Conservation (phyloP, 1,140 invertebrate species). For the Drosophila bocqueti region DNA sequence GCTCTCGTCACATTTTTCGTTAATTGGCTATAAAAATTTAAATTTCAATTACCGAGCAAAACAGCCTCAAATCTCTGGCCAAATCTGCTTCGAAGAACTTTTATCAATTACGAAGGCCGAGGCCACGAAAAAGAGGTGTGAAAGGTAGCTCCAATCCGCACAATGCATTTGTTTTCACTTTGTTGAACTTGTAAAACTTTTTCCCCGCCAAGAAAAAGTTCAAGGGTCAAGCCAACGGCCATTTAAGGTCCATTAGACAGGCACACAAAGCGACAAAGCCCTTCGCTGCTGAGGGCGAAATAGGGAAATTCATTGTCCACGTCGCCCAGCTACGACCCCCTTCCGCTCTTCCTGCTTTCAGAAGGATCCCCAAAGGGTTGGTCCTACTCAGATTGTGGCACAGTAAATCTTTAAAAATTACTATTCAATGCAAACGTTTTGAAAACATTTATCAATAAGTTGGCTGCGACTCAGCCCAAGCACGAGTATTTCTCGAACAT, state of each 20-base stretch:
- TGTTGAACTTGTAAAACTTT: slow-evolving; percentile 60
- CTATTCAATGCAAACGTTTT: slow-evolving; percentile 81
- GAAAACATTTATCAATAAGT: slow-evolving; percentile 81
- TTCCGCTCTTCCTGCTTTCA: background rate
- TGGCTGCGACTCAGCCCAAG: slow-evolving; percentile 34
- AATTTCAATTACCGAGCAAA: slow-evolving; percentile 32
- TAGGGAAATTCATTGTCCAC: slow-evolving; percentile 63
- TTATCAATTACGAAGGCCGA: slow-evolving; percentile 43
- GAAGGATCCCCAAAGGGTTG: slow-evolving; percentile 27
- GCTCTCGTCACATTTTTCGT: background rate
- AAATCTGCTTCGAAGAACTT: slow-evolving; percentile 42
- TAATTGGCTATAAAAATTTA: slow-evolving; percentile 24
- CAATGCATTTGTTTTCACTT: slow-evolving; percentile 65
- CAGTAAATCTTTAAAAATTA: slow-evolving; percentile 84
- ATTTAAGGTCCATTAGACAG: slow-evolving; percentile 75
- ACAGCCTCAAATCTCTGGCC: slow-evolving; percentile 28
- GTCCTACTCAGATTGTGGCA: slow-evolving; percentile 47
- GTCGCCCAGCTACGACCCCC: slow-evolving; percentile 21
- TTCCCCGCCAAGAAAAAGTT: slow-evolving; percentile 45
- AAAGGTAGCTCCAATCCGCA: slow-evolving; percentile 40
- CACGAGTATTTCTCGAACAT: slow-evolving; percentile 47
- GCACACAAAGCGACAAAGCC: slow-evolving; percentile 31
- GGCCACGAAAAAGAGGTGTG: slow-evolving; percentile 34
- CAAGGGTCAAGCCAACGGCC: slow-evolving; percentile 59
- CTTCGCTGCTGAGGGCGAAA: slow-evolving; percentile 2